These are phyloP conservation scores for Valencia hispanica DNA, from an alignment of 2,797 vertebrate species.

Conservation along the genomic window DNA sequence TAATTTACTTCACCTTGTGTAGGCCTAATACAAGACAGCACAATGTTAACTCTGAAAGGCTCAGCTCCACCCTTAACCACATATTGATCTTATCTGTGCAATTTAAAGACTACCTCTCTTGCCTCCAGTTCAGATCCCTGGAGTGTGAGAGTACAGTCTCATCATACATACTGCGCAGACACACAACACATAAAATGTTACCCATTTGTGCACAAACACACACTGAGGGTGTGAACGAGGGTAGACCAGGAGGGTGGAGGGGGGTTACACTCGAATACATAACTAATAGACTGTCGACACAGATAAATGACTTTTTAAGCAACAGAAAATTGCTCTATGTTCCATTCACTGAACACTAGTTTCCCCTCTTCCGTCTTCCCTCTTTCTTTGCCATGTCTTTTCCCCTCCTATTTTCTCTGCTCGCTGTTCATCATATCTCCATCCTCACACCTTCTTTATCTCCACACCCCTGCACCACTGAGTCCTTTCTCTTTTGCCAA, in stretches of 20 bases:
- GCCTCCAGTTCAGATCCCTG: slow-evolving; percentile 51
- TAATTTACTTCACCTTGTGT: slow-evolving; percentile 48
- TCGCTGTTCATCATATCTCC: slow-evolving; percentile 46
- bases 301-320: slow-evolving; percentile 84
- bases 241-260: slow-evolving; percentile 6
- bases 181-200: slow-evolving; percentile 44
- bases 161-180: slow-evolving; percentile 43
- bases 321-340: slow-evolving; percentile 81
- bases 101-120: slow-evolving; percentile 72
- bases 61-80: slow-evolving; percentile 74
- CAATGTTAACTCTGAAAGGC: slow-evolving; percentile 65
- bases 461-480: slow-evolving; percentile 40
- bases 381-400: slow-evolving; percentile 40
- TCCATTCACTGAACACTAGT: slow-evolving; percentile 72
- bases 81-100: slow-evolving; percentile 82
- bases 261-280: slow-evolving; percentile 76
- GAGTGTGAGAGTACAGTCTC: slow-evolving; percentile 58
- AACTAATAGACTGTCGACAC: slow-evolving; percentile 83
- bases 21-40: slow-evolving; percentile 55
- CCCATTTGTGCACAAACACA: slow-evolving; percentile 20
- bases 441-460: slow-evolving; percentile 44
- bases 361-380: slow-evolving; percentile 57
- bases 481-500: slow-evolving; percentile 33
- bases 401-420: slow-evolving; percentile 32
- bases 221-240: slow-evolving; percentile 17